Evolutionary conservation across 1,140 invertebrate genomes (phyloP).

Genomic region (Leptinotarsa undecemlineata): DNA sequence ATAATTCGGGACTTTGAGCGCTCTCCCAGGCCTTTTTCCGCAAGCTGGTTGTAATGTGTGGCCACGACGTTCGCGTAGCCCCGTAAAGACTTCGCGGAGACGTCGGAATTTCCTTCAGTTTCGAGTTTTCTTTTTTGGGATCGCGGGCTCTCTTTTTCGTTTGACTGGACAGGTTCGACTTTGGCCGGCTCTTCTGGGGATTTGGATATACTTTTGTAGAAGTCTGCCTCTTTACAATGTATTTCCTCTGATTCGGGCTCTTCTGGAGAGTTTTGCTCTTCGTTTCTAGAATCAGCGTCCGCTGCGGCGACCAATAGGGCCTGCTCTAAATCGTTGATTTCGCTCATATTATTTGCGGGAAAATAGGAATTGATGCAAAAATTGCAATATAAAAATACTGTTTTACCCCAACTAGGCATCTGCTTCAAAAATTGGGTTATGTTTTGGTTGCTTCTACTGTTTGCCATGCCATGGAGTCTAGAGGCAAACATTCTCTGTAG

Average conservation of each 20-base stretch:
- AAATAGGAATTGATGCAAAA: too few relatives aligned
- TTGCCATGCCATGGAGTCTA: too few relatives aligned
- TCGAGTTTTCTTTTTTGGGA: conserved; percentile 14
- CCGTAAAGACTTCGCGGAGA: background rate
- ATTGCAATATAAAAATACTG: too few relatives aligned
- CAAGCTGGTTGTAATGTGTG: conserved; percentile 82
- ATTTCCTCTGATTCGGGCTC: conserved; percentile 13
- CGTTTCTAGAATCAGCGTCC: conserved; percentile 48
- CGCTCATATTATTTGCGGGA: too few relatives aligned
- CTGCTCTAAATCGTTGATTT: conserved; percentile 50
- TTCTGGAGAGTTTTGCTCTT: conserved; percentile 15
- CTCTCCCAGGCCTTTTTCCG: conserved; percentile 78
- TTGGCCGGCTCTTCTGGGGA: conserved; percentile 12
- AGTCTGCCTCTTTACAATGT: conserved; percentile 18
- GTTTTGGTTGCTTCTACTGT: too few relatives aligned
- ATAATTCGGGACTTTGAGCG: conserved; percentile 88
- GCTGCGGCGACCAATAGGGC: conserved; percentile 51
- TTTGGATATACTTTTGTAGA: background rate
- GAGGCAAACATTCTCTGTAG: too few relatives aligned
- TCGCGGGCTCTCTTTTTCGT: background rate
- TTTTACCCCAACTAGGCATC: too few relatives aligned
- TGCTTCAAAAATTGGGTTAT: too few relatives aligned
- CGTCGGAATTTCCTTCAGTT: background rate
- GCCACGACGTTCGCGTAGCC: conserved; percentile 69
- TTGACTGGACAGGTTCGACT: background rate